Evolutionary conservation across 2,888 invertebrate species (phyloP), one percentile per base, ranked within the genome.

Genomic region (Allygus modestus): DNA sequence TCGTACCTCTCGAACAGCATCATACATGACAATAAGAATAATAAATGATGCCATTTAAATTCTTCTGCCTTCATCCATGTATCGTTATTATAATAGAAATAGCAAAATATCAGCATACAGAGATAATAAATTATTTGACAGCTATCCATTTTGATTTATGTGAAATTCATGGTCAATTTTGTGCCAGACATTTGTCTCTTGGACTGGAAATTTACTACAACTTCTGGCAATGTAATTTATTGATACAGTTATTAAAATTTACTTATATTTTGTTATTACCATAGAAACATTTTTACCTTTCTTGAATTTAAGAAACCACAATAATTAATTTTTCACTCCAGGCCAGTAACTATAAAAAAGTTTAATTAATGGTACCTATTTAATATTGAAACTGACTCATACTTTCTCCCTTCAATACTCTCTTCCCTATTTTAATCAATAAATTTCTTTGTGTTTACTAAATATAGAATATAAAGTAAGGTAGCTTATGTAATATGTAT

Each of bases 241-340:
- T 54, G 54, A n/a, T 54, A 23, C 2, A 23, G 2, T 54, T 54
- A 23, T 46, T 23, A 54, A 20, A 54, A 54, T 23, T 54, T 54
- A 12, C 54, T 54, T 54, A 4, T 2, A 54, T 54, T 54, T 23
- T 54, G 4, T 54, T 54, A 20, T 54, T 54, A 54, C 54, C 54
- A 51, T 79, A 54, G 77, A 77, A 77, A 43, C 51, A n/a, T 15
- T 43, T 15, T 46, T 46, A 37, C n/a, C n/a, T n/a, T n/a, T n/a
- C n/a, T n/a, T n/a, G n/a, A n/a, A n/a, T n/a, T n/a, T n/a, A n/a
- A n/a, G n/a, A n/a, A n/a, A n/a, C n/a, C n/a, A n/a, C n/a, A n/a
- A n/a, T n/a, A n/a, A n/a, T n/a, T n/a, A n/a, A n/a, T n/a, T n/a
- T n/a, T n/a, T n/a, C n/a, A n/a, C n/a, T n/a, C n/a, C n/a, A n/a